Evolutionary conservation across 2,888 invertebrate species (phyloP), one percentile per base, ranked within the genome.

Genomic region (Thecophora atra): DNA sequence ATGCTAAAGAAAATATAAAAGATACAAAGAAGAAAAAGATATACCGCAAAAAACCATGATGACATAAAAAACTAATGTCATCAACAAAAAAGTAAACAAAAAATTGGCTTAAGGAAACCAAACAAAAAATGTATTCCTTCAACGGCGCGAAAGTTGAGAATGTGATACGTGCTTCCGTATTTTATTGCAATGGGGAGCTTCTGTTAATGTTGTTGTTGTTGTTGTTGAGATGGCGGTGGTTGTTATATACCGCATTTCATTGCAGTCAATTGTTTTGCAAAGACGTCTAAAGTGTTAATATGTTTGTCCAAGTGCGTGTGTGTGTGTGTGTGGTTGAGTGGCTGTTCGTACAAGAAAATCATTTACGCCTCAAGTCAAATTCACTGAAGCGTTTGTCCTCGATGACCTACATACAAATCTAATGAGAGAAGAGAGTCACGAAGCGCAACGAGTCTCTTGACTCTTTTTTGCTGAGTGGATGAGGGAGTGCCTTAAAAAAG

Each of bases 361-460:
- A 67, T 67, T 74, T 72, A 63, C 70, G 72, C 54, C 68, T 71
- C 63, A 72, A 52, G 64, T 62, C 70, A 70, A 66, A 72, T 70
- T 72, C 72, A 72, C 72, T 74, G 72, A 70, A 72, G 72, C 70
- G 68, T 67, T 74, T 71, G 51, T 72, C 69, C 70, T 72, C 37
- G 1, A 63, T 71, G 74, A 72, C 66, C 70, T 30, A 52, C 74
- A 72, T 66, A 66, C 70, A 67, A 60, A 28, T 60, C 24, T 69
- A 51, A 19, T 37, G n/a, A 62, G 6, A 37, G 37, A 37, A 8
- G 37, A 37, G 37, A 37, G 37, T 37, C 37, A 37, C 37, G 37
- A 37, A 37, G 37, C 6, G 37, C 2, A 37, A 2, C 37, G 37
- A 37, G 37, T 37, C 11, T 8, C 37, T 37, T 37, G 37, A n/a